These are phyloP conservation scores for Mustela lutreola DNA, from an alignment of 2,113 vertebrate genomes.

Conservation along the genomic window DNA sequence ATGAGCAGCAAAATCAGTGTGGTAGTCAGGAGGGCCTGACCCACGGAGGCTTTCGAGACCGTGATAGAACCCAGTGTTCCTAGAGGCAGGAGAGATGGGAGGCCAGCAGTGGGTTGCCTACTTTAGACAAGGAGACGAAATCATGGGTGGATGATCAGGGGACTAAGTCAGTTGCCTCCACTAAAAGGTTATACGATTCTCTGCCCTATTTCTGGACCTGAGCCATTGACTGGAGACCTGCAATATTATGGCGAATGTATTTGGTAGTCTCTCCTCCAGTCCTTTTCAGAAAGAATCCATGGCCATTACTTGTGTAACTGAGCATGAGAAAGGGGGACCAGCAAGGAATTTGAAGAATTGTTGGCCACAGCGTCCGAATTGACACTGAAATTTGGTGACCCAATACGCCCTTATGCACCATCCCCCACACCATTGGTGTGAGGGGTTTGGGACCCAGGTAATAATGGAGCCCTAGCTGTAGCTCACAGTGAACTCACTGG, in stretches of 20 bases:
- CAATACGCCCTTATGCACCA: not conserved
- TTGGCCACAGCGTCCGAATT: not conserved
- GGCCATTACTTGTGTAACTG: not conserved
- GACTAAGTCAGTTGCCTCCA: not conserved
- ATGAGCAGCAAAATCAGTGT: not conserved
- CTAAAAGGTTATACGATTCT: not conserved
- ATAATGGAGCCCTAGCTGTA: not conserved
- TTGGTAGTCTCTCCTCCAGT: not conserved
- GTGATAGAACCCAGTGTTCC: not conserved
- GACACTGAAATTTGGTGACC: not conserved
- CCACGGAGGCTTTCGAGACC: not conserved
- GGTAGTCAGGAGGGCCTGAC: not conserved
- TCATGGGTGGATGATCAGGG: conserved; percentile 4
- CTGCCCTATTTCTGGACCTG: not conserved
- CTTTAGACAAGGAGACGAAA: conserved; percentile 33
- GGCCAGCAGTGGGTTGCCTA: not conserved
- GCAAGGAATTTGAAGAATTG: not conserved
- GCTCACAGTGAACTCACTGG: not conserved
- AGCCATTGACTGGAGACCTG: not conserved
- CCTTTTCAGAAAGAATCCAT: not conserved
- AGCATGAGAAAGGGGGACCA: not conserved
- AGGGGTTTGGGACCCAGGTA: not conserved
- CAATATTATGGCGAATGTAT: not conserved
- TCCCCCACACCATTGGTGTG: not conserved
- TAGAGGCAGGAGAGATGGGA: not conserved